Conservation (phyloP, 2,888 invertebrate species). For the Temnothorax unifasciatus region DNA sequence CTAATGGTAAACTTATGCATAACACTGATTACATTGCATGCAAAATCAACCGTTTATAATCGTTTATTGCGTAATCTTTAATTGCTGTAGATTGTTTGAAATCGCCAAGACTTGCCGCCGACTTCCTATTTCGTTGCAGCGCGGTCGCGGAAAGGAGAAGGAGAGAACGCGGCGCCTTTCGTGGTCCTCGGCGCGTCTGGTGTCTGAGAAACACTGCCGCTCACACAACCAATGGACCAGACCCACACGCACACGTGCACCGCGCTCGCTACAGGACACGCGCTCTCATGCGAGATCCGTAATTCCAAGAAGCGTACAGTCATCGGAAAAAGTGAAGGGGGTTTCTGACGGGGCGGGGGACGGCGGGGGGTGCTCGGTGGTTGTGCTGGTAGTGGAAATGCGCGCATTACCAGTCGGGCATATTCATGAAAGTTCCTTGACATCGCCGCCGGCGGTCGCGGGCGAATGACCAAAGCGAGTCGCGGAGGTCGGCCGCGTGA, state of each 20-base stretch:
- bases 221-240: constrained; percentile 79
- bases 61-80: background rate
- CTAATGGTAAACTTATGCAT: background rate
- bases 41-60: constrained; percentile 7
- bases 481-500: constrained; percentile 48
- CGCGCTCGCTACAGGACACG: constrained; percentile 24
- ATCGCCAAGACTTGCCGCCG: background rate
- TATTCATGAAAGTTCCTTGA: constrained; percentile 79
- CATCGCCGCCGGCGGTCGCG: constrained; percentile 66
- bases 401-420: constrained; percentile 67
- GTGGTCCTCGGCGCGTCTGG: constrained; percentile 44
- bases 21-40: background rate
- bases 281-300: constrained; percentile 76
- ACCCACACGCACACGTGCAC: constrained; percentile 61
- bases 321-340: constrained; percentile 78
- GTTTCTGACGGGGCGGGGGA: constrained; percentile 41
- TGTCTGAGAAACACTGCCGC: constrained; percentile 78
- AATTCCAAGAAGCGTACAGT: constrained; percentile 85
- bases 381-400: constrained; percentile 69
- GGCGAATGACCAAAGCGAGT: constrained; percentile 73
- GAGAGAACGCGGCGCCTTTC: constrained; percentile 18
- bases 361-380: constrained; percentile 63
- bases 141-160: background rate
- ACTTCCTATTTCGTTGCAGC: background rate
- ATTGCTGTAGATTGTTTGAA: background rate